A percentile compares a stretch with the other conserved stretches of the same genome.
These are phyloP conservation scores for Pantala flavescens DNA, from an alignment of 1,140 invertebrate species.

Conservation along the genomic window DNA sequence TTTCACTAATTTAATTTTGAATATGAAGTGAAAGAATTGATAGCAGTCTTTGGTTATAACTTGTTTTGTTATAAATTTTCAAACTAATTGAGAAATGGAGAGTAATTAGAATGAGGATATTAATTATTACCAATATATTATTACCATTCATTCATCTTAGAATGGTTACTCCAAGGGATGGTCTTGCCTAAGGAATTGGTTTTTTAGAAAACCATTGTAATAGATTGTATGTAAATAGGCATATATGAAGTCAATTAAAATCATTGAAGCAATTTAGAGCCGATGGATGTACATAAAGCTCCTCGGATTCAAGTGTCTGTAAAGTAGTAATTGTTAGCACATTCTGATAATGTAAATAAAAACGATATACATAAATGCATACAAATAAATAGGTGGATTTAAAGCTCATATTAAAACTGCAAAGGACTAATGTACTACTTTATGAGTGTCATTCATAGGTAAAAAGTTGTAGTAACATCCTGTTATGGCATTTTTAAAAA, in stretches of 20 bases:
- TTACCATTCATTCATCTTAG: background rate
- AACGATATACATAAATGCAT: background rate
- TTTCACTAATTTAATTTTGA: background rate
- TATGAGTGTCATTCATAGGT: background rate
- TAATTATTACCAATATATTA: background rate
- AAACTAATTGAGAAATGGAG: background rate
- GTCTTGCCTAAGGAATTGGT: background rate
- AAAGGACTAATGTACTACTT: constrained; percentile 1
- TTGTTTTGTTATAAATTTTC: background rate
- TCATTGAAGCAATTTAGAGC: background rate
- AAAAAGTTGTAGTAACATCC: background rate
- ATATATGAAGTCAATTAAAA: constrained; percentile 11
- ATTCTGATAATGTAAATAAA: background rate
- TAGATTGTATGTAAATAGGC: constrained; percentile 8
- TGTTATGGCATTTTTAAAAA: background rate
- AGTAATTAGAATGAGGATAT: background rate
- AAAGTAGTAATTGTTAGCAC: constrained; percentile 7
- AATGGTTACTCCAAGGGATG: background rate
- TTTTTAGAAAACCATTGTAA: background rate
- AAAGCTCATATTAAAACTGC: background rate
- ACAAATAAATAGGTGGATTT: background rate
- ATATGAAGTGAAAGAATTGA: background rate
- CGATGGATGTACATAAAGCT: background rate
- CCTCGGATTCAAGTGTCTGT: background rate
- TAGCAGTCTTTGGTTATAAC: background rate